phyloP scores from a whole-genome alignment of 1,140 invertebrate genomes.

The Drosophila kepulauana region DNA sequence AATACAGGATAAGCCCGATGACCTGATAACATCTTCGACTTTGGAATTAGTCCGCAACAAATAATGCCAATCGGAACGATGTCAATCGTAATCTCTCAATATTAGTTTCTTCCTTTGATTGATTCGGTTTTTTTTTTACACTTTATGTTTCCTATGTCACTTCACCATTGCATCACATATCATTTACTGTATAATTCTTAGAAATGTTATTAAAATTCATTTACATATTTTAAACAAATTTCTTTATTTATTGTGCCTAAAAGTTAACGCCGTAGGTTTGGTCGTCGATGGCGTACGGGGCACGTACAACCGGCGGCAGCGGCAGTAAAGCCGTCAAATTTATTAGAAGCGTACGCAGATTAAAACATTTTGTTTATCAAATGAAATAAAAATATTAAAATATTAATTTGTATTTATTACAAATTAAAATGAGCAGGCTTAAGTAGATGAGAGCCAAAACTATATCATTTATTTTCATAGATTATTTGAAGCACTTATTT shows the following conservation, averaged over 20 bases:
- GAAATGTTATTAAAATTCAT: conserved; percentile 54
- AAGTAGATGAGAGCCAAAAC: no score
- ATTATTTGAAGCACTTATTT: no score
- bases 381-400: no score
- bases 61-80: not conserved
- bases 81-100: conserved; percentile 1
- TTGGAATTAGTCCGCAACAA: conserved; percentile 37
- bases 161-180: conserved; percentile 29
- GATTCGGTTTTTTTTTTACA: conserved; percentile 23
- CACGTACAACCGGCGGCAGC: no score
- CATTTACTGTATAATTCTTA: conserved; percentile 53
- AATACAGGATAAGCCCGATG: conserved; percentile 14
- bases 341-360: no score
- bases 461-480: no score
- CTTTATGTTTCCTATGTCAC: conserved; percentile 24
- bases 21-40: not conserved
- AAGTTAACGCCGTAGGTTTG: no score
- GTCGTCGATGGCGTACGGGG: no score
- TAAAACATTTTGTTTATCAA: no score
- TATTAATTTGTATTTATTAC: no score
- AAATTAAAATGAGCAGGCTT: no score
- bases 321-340: no score
- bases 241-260: not conserved
- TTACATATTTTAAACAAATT: conserved; percentile 46
- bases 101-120: conserved; percentile 15